Base-by-base conservation (phyloP, 1,140 invertebrate genomes). In the Brachionus calyciflorus region DNA sequence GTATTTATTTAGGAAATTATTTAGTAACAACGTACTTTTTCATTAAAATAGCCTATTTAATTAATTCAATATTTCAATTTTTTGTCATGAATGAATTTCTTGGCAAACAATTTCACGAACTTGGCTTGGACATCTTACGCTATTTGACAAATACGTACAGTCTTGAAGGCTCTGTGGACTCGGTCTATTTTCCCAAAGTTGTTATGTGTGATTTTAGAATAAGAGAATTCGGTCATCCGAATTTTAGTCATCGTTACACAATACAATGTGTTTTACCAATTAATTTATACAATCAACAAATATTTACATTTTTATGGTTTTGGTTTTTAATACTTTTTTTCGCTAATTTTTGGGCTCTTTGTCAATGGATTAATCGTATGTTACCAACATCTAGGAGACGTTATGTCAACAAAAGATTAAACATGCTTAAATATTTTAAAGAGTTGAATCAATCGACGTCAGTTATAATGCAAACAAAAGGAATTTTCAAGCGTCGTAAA, bases 281-380 rank as follows among this genome's bases (percentile, higher is more conserved):
- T 14, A 84, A 84, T 76, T 81, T 84, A 33, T 85, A 84, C 79
- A 85, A 84, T 78, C 84, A 84, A 76, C 85, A 85, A 65, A 77
- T 84, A 37, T 81, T 85, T 63, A 79, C 85, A 19, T 85, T 84
- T 77, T 75, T 84, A 19, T 84, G 82, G 82, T 84, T 84, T 78
- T 84, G 83, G 83, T 81, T 84, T 70, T 78, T 82, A 14, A 84
- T 84, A 78, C 80, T 84, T 6, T 55, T 76, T 41, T 55, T 55
- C 28, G 33, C 49, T 12, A 76, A 76, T 33, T 48, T 44, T 19
- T 55, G 73, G 33, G 51, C 49, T 37, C 33, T 76, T 14, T 76
- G 41, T 24, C 49, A 55, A 48, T 76, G 73, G 73, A 26, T 76
- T 19, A 73, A 73, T 17, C 41, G 69, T 26, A 73, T 73, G 69